Conservation (phyloP, 2,113 vertebrate genomes). For the Tetrao urogallus region DNA sequence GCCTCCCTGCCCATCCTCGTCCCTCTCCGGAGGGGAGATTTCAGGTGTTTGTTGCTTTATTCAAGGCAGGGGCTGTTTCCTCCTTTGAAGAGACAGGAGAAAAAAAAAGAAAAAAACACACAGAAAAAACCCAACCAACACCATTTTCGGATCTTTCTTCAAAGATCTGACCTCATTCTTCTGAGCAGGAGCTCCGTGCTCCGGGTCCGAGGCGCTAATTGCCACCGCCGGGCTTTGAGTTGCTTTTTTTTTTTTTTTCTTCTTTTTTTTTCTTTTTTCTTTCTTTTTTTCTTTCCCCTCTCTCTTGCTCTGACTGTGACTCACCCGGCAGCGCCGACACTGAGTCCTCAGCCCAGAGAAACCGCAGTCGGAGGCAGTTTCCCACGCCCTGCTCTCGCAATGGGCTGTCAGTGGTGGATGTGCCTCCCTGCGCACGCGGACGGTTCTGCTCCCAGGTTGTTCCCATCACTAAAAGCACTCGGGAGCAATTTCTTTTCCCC, state of each 20-base stretch:
- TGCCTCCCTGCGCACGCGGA: accelerated
- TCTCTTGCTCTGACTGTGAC: constrained; percentile 70
- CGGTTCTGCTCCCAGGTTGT: background rate
- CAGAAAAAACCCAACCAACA: background rate
- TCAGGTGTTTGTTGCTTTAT: background rate
- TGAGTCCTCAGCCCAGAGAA: constrained; percentile 51
- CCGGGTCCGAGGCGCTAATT: background rate
- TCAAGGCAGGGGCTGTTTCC: background rate
- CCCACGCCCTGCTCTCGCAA: constrained; percentile 79
- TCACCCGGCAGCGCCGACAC: constrained; percentile 72
- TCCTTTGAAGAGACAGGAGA: background rate
- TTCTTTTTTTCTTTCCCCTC: background rate
- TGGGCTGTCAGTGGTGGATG: constrained; percentile 45
- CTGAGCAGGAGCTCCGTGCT: background rate
- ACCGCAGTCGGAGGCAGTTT: constrained; percentile 80
- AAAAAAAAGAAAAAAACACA: background rate
- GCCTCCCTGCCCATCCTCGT: accelerated
- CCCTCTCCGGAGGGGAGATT: background rate
- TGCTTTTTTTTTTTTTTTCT: background rate
- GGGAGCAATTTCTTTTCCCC: background rate
- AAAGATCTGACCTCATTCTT: background rate
- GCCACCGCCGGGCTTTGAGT: background rate
- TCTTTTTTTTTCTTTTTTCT: too few relatives aligned
- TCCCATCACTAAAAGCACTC: background rate
- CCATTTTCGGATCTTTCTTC: background rate